Conservation (phyloP, 2,113 vertebrate genomes). For the Tamias sibiricus region DNA sequence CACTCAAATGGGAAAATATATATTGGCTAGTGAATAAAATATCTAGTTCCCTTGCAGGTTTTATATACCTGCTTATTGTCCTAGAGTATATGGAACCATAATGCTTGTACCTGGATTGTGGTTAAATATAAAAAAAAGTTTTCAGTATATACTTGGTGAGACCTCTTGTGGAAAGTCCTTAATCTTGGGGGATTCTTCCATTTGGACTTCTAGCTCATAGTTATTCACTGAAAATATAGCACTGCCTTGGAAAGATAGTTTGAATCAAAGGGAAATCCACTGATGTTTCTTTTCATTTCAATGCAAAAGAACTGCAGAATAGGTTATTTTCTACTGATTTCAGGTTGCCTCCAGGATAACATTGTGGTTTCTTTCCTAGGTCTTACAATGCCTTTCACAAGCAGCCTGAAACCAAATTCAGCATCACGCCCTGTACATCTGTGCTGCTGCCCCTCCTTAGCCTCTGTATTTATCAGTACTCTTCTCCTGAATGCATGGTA, state of each 20-base stretch:
- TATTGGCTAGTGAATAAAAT: neutral
- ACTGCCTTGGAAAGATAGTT: neutral
- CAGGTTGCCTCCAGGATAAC: neutral
- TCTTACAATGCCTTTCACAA: neutral
- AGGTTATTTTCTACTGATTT: neutral
- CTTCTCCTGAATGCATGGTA: neutral
- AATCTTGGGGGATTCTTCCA: neutral
- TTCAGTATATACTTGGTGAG: neutral
- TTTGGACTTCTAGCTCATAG: neutral
- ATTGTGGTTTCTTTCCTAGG: neutral
- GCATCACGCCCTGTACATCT: no score
- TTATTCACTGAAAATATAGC: constrained; percentile 25
- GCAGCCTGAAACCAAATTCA: neutral
- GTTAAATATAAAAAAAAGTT: neutral
- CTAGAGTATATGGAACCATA: neutral
- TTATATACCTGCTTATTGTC: neutral
- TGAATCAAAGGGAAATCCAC: neutral
- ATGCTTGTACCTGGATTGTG: neutral
- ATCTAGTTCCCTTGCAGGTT: no score
- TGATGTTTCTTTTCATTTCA: neutral
- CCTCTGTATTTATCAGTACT: neutral
- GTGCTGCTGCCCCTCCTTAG: neutral
- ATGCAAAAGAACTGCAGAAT: neutral
- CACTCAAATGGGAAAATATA: neutral
- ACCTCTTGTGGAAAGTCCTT: neutral